Base-by-base conservation (phyloP, 2,888 invertebrate genomes). In the Hypomecis atomaria region DNA sequence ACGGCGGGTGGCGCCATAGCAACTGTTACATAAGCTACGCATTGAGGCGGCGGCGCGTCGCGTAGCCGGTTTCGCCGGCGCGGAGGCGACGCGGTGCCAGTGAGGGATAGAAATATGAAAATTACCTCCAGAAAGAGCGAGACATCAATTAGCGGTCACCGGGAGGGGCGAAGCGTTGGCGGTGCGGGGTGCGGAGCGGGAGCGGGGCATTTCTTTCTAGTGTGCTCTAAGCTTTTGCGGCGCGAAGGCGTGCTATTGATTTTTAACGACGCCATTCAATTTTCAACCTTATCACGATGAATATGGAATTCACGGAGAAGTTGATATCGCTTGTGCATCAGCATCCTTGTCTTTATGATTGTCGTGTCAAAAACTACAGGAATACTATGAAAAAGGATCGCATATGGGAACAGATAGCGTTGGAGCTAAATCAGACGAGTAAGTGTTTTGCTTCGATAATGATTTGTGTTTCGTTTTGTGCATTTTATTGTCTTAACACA, bases 301-400 rank as follows among this genome's bases (percentile, higher is more conserved):
- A 44, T 11, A 56, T 56, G 40, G 56, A 56, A 38, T 47, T 56
- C 5, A 50, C 58, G 4, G 36, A 53, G 59, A 59, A 45, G 34
- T 62, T 56, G 23, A 63, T 65, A 34, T 10, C 11, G 10, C 13
- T 47, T 40, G 54, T 70, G 9, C 50, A 58, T 55, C 42, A 38
- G 9, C 23, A 50, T 38, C 66, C 66, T 2, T 40, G 61, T n/a
- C 11, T 69, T 47, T 60, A 70, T 45, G 59, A 65, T 6, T 54
- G 23, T 9, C 40, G 53, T 0, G 43, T 57, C 33, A 43, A 44
- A 10, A 37, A 36, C 45, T 59, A 55, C 11, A 50, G 42, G 47
- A 67, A 63, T 34, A 42, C n/a, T n/a, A 0, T 23, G 11, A 42
- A 23, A 23, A 63, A 57, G 38, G 4, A 6, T 7, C 34, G 58